A percentile compares a stretch with the other conserved stretches of the same genome.
Evolutionary conservation across 2,113 vertebrate species (phyloP).

Genomic region (Cephalopholis sonnerati): DNA sequence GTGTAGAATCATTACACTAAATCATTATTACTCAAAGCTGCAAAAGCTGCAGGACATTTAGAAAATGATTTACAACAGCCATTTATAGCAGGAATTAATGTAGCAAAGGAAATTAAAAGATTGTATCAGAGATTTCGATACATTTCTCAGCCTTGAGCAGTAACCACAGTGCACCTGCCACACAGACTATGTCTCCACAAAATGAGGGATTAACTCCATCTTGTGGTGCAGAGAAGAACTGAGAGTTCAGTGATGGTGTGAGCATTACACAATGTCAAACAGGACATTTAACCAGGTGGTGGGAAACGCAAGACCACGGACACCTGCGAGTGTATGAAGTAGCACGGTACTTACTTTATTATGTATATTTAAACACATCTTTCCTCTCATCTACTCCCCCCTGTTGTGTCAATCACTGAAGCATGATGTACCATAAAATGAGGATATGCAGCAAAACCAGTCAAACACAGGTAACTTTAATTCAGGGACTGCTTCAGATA

Average conservation of each 20-base stretch:
- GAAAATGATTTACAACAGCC: not conserved
- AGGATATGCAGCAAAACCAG: not conserved
- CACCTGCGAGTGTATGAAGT: no score
- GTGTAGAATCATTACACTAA: no score
- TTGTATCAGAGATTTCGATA: not conserved
- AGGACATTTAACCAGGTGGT: not conserved
- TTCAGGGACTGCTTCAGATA: conserved; percentile 38
- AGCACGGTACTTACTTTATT: not conserved
- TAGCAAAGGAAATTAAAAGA: no score
- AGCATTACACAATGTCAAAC: not conserved
- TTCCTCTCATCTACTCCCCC: not conserved
- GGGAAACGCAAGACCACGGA: not conserved
- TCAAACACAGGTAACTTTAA: conserved; percentile 56
- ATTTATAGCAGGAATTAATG: not conserved
- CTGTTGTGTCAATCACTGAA: not conserved
- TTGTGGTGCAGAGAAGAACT: conserved; percentile 55
- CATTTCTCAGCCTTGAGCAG: not conserved
- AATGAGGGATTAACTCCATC: conserved; percentile 46
- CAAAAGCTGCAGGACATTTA: not conserved
- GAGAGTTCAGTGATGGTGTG: not conserved
- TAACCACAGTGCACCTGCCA: not conserved
- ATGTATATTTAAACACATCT: not conserved
- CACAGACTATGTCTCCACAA: not conserved
- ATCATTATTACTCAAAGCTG: no score
- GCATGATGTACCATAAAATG: not conserved